Conservation (phyloP, 2,113 vertebrate species). For the Egretta garzetta region DNA sequence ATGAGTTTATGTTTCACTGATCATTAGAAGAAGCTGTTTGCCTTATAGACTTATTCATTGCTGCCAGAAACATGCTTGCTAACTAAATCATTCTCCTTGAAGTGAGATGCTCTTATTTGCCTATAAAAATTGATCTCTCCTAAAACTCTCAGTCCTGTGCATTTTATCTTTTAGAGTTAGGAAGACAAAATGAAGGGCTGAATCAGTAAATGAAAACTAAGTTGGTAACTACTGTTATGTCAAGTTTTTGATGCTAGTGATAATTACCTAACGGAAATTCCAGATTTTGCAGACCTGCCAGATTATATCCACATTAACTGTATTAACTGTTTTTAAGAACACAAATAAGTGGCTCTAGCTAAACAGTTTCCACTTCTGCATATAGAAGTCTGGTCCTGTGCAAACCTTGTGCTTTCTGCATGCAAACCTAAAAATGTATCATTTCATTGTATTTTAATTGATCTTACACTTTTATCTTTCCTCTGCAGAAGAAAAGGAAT, state of each 20-base stretch:
- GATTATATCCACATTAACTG: background rate
- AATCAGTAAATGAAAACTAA: background rate
- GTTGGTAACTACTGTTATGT: background rate
- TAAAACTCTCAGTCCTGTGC: background rate
- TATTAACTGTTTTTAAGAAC: background rate
- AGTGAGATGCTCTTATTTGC: background rate
- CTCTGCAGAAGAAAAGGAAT: background rate
- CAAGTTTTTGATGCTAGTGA: background rate
- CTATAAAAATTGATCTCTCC: background rate
- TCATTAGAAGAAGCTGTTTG: background rate
- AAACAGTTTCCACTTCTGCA: background rate
- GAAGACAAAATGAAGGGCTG: background rate
- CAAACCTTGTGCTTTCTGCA: background rate
- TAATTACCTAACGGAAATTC: background rate
- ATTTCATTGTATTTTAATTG: background rate
- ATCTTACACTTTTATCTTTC: background rate
- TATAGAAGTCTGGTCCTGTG: background rate
- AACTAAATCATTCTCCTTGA: background rate
- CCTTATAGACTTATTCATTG: background rate
- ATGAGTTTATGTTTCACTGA: background rate
- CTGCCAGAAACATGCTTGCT: background rate
- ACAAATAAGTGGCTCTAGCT: background rate
- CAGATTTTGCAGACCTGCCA: background rate
- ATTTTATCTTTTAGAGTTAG: background rate
- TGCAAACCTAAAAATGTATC: background rate